phyloP scores from a whole-genome alignment of 2,888 invertebrate species.

The Synanthedon andrenaeformis region DNA sequence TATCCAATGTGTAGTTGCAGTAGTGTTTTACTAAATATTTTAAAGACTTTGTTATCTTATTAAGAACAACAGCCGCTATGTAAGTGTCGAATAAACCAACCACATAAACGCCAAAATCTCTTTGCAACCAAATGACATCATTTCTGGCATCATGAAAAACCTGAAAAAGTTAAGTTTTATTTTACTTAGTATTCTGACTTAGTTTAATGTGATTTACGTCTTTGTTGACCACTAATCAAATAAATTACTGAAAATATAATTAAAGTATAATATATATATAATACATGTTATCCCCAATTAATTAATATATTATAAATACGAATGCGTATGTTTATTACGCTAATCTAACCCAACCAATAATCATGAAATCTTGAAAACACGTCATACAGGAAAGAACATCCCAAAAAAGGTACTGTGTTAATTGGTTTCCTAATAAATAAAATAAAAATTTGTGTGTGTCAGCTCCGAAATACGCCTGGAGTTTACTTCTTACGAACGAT shows the following conservation, averaged over 20 bases:
- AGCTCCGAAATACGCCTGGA: no score
- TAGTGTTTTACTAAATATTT: constrained; percentile 83
- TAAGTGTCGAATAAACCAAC: constrained; percentile 98
- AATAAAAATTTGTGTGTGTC: no score
- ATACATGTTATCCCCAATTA: no score
- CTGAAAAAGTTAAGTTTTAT: constrained; percentile 39
- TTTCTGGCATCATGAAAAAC: constrained; percentile 91
- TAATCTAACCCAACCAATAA: no score
- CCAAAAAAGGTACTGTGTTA: no score
- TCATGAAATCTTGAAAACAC: no score
- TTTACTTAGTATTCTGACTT: neutral
- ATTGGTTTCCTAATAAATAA: no score
- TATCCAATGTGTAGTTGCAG: constrained; percentile 84
- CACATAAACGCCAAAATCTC: constrained; percentile 93
- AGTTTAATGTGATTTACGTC: neutral
- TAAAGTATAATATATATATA: no score
- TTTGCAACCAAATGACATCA: constrained; percentile 94
- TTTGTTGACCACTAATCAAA: neutral
- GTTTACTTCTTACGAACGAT: no score
- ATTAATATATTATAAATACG: no score
- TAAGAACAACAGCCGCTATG: constrained; percentile 83
- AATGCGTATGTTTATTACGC: no score
- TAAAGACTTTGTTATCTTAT: constrained; percentile 77
- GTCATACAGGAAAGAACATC: no score
- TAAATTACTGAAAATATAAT: neutral